Evolutionary conservation across 1,140 invertebrate species (phyloP).

Genomic region (Monomorium pharaonis): DNA sequence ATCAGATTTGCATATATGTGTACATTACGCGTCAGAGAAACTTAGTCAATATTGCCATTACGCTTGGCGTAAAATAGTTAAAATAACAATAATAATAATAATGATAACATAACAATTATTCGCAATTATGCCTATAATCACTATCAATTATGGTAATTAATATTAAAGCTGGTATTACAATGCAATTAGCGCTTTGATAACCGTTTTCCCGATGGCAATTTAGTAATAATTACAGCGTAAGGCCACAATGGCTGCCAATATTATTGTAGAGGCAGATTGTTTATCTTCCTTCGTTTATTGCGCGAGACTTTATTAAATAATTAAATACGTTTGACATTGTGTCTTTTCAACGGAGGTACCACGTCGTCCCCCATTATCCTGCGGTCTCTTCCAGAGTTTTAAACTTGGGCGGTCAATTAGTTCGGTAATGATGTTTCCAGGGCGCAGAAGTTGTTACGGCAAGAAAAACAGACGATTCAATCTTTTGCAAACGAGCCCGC

Average conservation of each 20-base stretch:
- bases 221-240: constrained; percentile 40
- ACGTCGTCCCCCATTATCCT: background rate
- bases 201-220: constrained; percentile 49
- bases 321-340: background rate
- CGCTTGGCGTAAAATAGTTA: background rate
- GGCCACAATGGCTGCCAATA: constrained; percentile 40
- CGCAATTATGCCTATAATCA: constrained; percentile 45
- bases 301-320: constrained; percentile 20
- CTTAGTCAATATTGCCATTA: background rate
- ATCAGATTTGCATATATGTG: background rate
- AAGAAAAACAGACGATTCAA: background rate
- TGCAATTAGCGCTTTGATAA: constrained; percentile 52
- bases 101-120: constrained; percentile 35
- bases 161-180: constrained; percentile 55
- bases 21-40: background rate
- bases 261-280: constrained; percentile 26
- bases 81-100: constrained; percentile 27
- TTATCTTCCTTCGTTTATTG: constrained; percentile 26
- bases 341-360: background rate
- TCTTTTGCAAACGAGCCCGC: background rate
- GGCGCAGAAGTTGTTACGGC: background rate
- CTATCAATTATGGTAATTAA: constrained; percentile 53
- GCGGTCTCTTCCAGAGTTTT: background rate
- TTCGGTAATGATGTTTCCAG: constrained; percentile 1
- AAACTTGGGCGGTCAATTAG: constrained; percentile 4